Evolutionary conservation across 2,888 invertebrate genomes (phyloP).

Genomic region (Mesorhabditis spiculigera): DNA sequence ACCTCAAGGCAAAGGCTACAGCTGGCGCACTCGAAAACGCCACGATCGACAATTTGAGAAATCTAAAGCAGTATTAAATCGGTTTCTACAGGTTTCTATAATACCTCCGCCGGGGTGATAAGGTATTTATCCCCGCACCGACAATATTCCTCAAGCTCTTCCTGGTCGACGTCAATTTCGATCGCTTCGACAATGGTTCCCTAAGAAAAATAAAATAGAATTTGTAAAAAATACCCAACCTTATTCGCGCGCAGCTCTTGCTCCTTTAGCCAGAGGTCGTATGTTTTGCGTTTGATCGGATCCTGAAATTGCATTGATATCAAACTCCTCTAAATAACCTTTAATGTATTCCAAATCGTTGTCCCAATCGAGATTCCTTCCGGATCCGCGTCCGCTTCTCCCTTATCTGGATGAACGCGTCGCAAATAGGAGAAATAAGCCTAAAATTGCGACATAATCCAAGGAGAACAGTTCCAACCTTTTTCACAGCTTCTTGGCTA

Average conservation of each 20-base stretch:
- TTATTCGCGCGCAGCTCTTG: constrained; percentile 44
- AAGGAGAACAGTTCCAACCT: constrained; percentile 30
- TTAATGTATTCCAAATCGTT: constrained; percentile 25
- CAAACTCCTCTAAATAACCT: constrained; percentile 11
- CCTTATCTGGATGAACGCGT: constrained; percentile 47
- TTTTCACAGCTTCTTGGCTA: constrained; percentile 37
- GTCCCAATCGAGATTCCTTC: constrained; percentile 16
- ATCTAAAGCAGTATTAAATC: constrained; percentile 16
- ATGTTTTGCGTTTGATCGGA: constrained; percentile 12
- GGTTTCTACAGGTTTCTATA: background rate
- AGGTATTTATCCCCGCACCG: constrained; percentile 35
- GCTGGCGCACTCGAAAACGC: constrained; percentile 49
- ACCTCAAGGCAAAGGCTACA: constrained; percentile 51
- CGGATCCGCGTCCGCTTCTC: constrained; percentile 16
- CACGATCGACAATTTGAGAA: constrained; percentile 43
- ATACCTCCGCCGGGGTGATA: constrained; percentile 25
- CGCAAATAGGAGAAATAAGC: constrained; percentile 12
- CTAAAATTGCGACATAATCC: background rate
- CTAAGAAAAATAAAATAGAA: background rate
- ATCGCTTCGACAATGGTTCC: constrained; percentile 41
- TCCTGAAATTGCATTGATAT: background rate
- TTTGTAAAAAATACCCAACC: background rate
- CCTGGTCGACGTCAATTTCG: constrained; percentile 20
- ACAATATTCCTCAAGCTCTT: constrained; percentile 31
- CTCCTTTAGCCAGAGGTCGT: constrained; percentile 50